A percentile compares a stretch with the other conserved stretches of the same genome.
phyloP scores from a whole-genome alignment of 2,797 vertebrate genomes.

The Hyperoplus lanceolatus region DNA sequence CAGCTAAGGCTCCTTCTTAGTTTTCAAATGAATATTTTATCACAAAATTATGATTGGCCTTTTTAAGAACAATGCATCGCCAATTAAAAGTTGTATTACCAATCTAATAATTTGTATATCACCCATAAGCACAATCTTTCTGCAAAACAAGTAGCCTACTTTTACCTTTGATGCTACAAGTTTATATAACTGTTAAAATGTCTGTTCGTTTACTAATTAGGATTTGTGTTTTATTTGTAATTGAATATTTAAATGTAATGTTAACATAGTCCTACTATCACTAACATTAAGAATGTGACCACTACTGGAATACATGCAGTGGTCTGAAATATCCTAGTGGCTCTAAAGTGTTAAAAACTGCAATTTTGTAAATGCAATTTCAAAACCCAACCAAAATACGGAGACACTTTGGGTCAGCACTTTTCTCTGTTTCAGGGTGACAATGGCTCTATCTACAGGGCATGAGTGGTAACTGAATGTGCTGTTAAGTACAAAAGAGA shows the following conservation, averaged over 20 bases:
- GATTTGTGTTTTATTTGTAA: not conserved
- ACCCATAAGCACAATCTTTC: not conserved
- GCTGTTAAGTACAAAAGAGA: not conserved
- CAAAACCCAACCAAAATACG: not conserved
- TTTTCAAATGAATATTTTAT: no score
- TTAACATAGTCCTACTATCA: not conserved
- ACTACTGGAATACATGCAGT: not conserved
- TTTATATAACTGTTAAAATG: not conserved
- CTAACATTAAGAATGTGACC: no score
- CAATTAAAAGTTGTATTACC: not conserved
- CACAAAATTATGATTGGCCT: no score
- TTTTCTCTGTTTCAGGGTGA: not conserved
- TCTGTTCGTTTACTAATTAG: not conserved
- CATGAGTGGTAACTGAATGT: slow-evolving; percentile 33
- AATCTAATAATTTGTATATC: not conserved
- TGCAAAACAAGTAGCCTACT: not conserved
- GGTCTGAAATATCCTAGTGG: not conserved
- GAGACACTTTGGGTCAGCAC: not conserved
- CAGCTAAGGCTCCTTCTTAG: no score
- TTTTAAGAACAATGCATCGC: no score
- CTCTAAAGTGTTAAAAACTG: not conserved
- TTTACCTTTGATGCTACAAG: not conserved
- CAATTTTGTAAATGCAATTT: not conserved
- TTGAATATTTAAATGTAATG: not conserved
- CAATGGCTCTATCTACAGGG: slow-evolving; percentile 62